These are phyloP conservation scores for Fabriciana adippe DNA, from an alignment of 2,888 invertebrate species.

Conservation along the genomic window DNA sequence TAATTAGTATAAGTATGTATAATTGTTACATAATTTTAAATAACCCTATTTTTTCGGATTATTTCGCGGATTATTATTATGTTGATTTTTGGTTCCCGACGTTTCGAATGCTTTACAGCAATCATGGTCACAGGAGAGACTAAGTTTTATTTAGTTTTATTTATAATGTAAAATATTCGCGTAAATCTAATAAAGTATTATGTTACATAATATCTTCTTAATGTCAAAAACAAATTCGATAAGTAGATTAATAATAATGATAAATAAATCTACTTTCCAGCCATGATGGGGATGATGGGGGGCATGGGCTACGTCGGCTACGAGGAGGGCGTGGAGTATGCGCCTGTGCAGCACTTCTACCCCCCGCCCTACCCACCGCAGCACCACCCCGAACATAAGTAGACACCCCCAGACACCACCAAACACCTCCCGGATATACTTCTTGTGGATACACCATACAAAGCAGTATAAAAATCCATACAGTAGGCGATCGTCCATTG, in stretches of 20 bases:
- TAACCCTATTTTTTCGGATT: too few relatives aligned
- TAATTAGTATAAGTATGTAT: too few relatives aligned
- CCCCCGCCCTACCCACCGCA: slow-evolving; percentile 42
- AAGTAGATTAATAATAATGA: background rate
- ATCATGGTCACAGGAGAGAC: too few relatives aligned
- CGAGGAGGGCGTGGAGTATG: slow-evolving; percentile 67
- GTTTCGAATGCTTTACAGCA: too few relatives aligned
- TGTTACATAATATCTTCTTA: too few relatives aligned
- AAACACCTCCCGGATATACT: background rate
- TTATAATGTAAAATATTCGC: too few relatives aligned
- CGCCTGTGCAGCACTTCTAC: slow-evolving; percentile 49
- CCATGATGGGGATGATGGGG: slow-evolving; percentile 75
- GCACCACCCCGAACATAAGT: slow-evolving; percentile 57
- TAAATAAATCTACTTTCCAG: slow-evolving; percentile 45
- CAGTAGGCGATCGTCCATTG: background rate
- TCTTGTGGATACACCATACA: background rate
- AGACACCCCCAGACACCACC: slow-evolving; percentile 22
- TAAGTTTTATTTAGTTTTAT: too few relatives aligned
- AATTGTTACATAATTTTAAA: too few relatives aligned
- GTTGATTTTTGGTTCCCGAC: too few relatives aligned
- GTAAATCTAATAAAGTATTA: too few relatives aligned
- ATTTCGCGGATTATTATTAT: too few relatives aligned
- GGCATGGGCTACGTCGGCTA: slow-evolving; percentile 70
- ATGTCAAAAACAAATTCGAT: too few relatives aligned
- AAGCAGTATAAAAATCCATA: background rate